A percentile compares a stretch with the other conserved stretches of the same genome.
Conservation (phyloP, 2,888 invertebrate genomes). For the Cantharis rufa region DNA sequence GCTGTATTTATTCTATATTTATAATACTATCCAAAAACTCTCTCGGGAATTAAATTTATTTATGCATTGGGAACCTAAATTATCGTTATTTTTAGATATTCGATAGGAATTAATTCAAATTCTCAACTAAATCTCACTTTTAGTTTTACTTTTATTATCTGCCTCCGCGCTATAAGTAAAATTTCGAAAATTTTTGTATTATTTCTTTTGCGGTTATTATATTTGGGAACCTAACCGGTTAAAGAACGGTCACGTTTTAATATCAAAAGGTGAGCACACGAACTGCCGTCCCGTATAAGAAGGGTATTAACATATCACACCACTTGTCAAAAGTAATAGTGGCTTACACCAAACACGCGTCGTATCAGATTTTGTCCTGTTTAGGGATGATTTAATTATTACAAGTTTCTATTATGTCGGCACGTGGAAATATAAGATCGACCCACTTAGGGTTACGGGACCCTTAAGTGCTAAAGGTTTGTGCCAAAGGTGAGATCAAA, state of each 20-base stretch:
- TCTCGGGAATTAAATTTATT: background rate
- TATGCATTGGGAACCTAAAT: background rate
- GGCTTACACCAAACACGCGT: conserved; percentile 23
- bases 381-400: conserved; percentile 28
- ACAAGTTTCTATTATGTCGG: conserved; percentile 24
- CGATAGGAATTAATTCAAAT: background rate
- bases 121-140: no score
- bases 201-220: background rate
- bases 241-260: background rate
- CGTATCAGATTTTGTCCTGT: conserved; percentile 26
- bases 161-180: background rate
- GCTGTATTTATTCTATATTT: background rate
- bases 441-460: conserved; percentile 21
- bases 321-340: conserved; percentile 21
- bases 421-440: conserved; percentile 27
- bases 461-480: conserved; percentile 23
- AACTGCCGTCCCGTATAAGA: conserved; percentile 22
- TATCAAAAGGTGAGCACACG: background rate
- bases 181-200: background rate
- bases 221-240: background rate
- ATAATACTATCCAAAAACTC: background rate
- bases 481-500: conserved; percentile 26
- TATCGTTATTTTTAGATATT: background rate
- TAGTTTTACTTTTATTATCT: no score
- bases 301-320: conserved; percentile 21